Evolutionary conservation across 1,140 invertebrate species (phyloP), one percentile per base, ranked within the genome.

Genomic region (Tetranychus cinnabarinus): DNA sequence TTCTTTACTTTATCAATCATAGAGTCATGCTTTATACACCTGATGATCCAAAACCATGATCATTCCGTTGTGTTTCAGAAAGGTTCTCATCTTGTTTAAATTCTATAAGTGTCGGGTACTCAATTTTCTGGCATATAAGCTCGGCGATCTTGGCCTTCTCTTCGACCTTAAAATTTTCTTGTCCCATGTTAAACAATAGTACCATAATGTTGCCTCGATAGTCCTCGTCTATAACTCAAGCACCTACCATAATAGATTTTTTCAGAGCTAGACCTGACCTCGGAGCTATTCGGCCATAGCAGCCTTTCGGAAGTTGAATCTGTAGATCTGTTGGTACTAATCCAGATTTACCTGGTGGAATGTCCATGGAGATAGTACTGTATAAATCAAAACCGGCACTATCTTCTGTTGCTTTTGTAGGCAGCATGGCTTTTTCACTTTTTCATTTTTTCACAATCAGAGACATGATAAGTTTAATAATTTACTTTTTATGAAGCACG

Each of bases 241-340:
- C n/a, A n/a, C 92, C 93, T 68, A 97, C 88, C 77, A 98, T 91
- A 68, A 99, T 95, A 63, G 85, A 87, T 72, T 95, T 80, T 74
- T 98, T 98, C 52, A 81, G 81, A 36, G 95, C 91, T 46, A 98
- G 75, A 0, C 95, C 95, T 61, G 92, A 97, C 59, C 95, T 80
- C 5, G 96, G 93, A 4, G 95, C 95, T 45, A 99, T 79, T 67
- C 95, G 76, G 7, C 93, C 96, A 73, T 98, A 98, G 66, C 86
- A 91, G 8, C 88, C 89, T 13, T 70, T 64, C n/a, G 77, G 78
- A 13, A 80, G 35, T 15, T 71, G 72, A 39, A 80, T 72, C 67
- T 95, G 86, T 42, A 99, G 75, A 69, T 97, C 95, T 7, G 95
- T 98, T 69, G 85, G 86, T 0, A 92, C 79, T 3, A 97, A 70